These are phyloP conservation scores for Hydrozoanthus gracilis DNA, from an alignment of 92 coral and sea anemone species.

Conservation along the genomic window DNA sequence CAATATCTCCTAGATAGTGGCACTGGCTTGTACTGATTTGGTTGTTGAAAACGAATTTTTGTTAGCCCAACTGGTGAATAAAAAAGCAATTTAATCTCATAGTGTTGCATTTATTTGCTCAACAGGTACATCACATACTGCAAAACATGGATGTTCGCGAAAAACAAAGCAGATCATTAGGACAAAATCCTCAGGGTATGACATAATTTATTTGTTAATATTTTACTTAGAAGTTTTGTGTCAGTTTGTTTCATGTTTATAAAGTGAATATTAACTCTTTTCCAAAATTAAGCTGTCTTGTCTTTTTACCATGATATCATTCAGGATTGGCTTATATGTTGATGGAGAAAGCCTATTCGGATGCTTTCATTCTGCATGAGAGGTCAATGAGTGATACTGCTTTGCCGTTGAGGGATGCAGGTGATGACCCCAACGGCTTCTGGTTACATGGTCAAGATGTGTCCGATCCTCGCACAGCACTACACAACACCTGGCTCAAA, in stretches of 20 bases:
- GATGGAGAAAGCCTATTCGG: conserved; percentile 86
- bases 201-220: background rate
- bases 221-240: background rate
- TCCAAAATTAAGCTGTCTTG: background rate
- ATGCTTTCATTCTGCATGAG: conserved; percentile 88
- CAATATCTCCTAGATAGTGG: too few species aligned
- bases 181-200: conserved; percentile 85
- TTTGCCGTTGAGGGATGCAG: conserved; percentile 71
- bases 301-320: background rate
- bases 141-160: conserved; percentile 42
- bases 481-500: conserved; percentile 85
- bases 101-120: too few species aligned
- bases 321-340: conserved; percentile 91
- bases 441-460: conserved; percentile 78
- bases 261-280: too few species aligned
- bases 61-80: too few species aligned
- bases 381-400: conserved; percentile 73
- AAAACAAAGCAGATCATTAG: conserved; percentile 58
- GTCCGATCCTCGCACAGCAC: conserved; percentile 81
- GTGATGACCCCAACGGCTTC: conserved; percentile 65
- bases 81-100: too few species aligned
- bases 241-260: too few species aligned
- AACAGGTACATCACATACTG: conserved; percentile 35
- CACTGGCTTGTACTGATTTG: too few species aligned
- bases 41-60: too few species aligned